These are phyloP conservation scores for Trididemnum nubilum DNA, from an alignment of 23 tunicate species.

Conservation along the genomic window DNA sequence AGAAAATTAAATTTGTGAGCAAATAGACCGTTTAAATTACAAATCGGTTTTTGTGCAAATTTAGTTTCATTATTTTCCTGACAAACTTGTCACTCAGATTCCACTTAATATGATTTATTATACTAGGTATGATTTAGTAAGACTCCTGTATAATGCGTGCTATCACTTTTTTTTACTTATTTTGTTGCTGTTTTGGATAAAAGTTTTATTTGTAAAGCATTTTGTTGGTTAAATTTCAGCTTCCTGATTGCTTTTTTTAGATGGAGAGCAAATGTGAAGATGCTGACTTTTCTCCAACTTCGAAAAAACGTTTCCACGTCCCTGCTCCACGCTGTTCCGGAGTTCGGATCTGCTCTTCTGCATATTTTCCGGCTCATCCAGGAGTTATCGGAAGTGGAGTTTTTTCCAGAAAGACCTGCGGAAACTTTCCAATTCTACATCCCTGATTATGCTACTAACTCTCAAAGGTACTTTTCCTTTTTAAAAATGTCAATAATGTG, in stretches of 20 bases:
- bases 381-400: slow-evolving; percentile 54
- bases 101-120: too few species aligned
- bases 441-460: slow-evolving; percentile 46
- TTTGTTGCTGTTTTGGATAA: not conserved
- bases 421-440: slow-evolving; percentile 27
- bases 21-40: too few species aligned
- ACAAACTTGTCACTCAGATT: too few species aligned
- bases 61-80: too few species aligned
- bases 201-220: not conserved
- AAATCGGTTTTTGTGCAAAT: too few species aligned
- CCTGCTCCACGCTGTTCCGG: slow-evolving; percentile 69
- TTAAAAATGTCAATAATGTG: too few species aligned
- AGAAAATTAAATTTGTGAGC: too few species aligned
- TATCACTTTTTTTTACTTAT: not conserved
- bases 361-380: slow-evolving; percentile 70
- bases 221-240: not conserved
- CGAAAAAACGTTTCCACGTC: slow-evolving; percentile 25
- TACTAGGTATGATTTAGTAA: too few species aligned
- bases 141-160: too few species aligned
- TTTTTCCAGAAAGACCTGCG: slow-evolving; percentile 57
- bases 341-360: slow-evolving; percentile 70
- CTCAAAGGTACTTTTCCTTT: slow-evolving; percentile 54
- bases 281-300: slow-evolving; percentile 16
- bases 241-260: slow-evolving; percentile 12
- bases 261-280: slow-evolving; percentile 60